These are phyloP conservation scores for Drosophila nebulosa DNA, from an alignment of 1,140 invertebrate species.

Conservation along the genomic window DNA sequence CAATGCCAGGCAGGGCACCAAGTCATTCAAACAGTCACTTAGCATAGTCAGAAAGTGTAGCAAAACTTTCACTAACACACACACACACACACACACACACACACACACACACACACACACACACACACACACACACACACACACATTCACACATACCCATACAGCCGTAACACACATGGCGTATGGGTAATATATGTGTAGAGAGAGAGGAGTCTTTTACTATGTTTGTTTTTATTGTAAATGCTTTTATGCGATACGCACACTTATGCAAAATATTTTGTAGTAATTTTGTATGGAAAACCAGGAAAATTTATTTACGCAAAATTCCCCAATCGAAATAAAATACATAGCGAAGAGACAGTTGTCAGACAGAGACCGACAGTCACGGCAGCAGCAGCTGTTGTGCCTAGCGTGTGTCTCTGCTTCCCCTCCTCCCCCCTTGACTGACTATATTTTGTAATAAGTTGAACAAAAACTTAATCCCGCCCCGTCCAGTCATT, in stretches of 20 bases:
- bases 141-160: too few relatives aligned
- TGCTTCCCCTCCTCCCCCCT: too few relatives aligned
- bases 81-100: constrained; percentile 24
- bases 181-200: constrained; percentile 54
- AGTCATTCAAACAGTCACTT: constrained; percentile 73
- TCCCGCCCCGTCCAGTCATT: constrained; percentile 39
- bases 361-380: neutral
- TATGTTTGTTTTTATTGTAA: constrained; percentile 72
- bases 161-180: constrained; percentile 45
- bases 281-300: constrained; percentile 68
- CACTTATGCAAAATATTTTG: constrained; percentile 74
- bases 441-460: constrained; percentile 62
- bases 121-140: neutral
- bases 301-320: constrained; percentile 62
- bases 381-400: constrained; percentile 37
- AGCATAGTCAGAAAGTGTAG: constrained; percentile 46
- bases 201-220: constrained; percentile 23
- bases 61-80: constrained; percentile 47
- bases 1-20: constrained; percentile 28
- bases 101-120: constrained; percentile 18
- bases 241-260: constrained; percentile 55
- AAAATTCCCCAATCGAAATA: constrained; percentile 40
- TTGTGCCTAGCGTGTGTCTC: constrained; percentile 35
- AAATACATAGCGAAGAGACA: neutral
- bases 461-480: constrained; percentile 73